A percentile compares a stretch with the other conserved stretches of the same genome.
These are phyloP conservation scores for Nansenia antarctica DNA, from an alignment of 2,113 vertebrate species.

Conservation along the genomic window DNA sequence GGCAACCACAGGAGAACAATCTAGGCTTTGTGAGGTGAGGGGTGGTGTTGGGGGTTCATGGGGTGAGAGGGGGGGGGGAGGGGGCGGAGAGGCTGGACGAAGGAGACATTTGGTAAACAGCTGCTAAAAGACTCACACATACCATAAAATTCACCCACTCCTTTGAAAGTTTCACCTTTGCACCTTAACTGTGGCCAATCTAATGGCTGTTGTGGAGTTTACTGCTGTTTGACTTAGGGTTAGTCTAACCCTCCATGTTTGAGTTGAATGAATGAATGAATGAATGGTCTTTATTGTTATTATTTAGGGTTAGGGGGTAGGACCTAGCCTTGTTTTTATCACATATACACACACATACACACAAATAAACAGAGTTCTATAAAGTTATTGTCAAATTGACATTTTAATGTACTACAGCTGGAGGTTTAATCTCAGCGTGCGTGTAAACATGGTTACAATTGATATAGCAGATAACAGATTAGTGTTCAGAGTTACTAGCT, in stretches of 20 bases:
- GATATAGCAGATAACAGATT: too few relatives aligned
- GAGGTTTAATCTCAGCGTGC: too few relatives aligned
- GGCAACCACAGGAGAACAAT: constrained; percentile 47
- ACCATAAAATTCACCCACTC: constrained; percentile 8
- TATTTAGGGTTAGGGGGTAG: too few relatives aligned
- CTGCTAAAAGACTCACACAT: constrained; percentile 18
- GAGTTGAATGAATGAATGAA: too few relatives aligned
- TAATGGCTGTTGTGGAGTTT: background rate
- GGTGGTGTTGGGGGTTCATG: background rate
- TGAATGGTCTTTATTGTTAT: background rate
- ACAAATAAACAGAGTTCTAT: too few relatives aligned
- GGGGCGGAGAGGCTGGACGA: background rate
- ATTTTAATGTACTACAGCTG: too few relatives aligned
- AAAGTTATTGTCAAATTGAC: too few relatives aligned
- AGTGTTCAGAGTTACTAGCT: too few relatives aligned
- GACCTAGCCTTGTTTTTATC: too few relatives aligned
- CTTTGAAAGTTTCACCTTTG: constrained; percentile 5
- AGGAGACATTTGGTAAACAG: constrained; percentile 7
- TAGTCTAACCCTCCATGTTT: too few relatives aligned
- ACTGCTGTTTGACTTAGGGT: constrained; percentile 1
- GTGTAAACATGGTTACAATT: too few relatives aligned
- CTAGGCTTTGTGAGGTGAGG: constrained; percentile 30
- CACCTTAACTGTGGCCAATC: background rate
- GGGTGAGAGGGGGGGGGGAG: background rate
- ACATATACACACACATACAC: too few relatives aligned